Evolutionary conservation across 2,797 vertebrate species (phyloP), one percentile per base, ranked within the genome.

Genomic region (Adrianichthys oophorus): DNA sequence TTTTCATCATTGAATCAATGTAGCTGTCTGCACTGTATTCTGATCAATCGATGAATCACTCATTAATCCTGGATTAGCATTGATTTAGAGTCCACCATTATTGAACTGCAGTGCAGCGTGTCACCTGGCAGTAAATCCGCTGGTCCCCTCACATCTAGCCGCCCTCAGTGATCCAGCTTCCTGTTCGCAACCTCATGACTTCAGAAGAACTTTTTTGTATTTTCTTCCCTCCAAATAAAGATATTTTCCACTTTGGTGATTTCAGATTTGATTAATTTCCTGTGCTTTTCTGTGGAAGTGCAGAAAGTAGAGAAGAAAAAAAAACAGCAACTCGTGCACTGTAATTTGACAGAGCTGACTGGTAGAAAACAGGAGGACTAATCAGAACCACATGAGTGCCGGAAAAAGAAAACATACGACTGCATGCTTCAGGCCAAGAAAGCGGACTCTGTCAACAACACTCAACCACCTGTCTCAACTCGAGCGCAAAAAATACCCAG

Each of bases 21-120:
- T 1, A 24, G 15, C 66, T 15, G 52, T 77, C 62, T 59, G 59
- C 62, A 4, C 65, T 5, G 42, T 40, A 15, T 74, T 84, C 72
- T 62, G 69, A 86, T 84, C 81, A 61, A 69, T 84, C 65, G 0
- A 83, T 73, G 48, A 46, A 70, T 84, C 51, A 41, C 60, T 65
- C 71, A 49, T 82, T 70, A 78, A 79, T 80, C 56, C 71, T 49
- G 73, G 78, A 78, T 82, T 71, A 72, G 18, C 66, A 84, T 84
- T 5, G 81, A 86, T 74, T 68, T 42, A 0, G 44, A 29, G 13
- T 13, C 55, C 8, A 0, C 21, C 5, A 23, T 53, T 54, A 52
- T 72, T 64, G 62, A 54, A n/a, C 56, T 23, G 65, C 56, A 21
- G 42, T 29, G 4, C 57, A 1, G 64, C 56, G 52, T 41, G 46